Percentiles rank a stretch among this genome's conserved stretches.
Evolutionary conservation across 2,113 vertebrate genomes (phyloP).

Genomic region (Alexandromys fortis): DNA sequence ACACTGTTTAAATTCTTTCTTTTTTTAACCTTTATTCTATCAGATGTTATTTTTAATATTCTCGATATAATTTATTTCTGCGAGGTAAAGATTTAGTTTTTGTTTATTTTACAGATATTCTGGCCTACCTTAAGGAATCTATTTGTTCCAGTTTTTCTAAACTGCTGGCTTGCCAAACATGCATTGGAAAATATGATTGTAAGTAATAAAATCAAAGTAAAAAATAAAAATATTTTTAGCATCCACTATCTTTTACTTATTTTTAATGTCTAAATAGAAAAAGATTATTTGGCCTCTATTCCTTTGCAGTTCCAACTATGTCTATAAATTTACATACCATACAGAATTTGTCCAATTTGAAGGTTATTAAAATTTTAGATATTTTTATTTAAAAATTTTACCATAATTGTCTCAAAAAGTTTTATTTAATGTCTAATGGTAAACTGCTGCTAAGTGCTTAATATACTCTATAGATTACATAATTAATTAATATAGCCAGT

Average conservation of each 20-base stretch:
- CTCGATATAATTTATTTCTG: conserved; percentile 9
- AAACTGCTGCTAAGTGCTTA: not conserved
- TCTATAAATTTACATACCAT: not conserved
- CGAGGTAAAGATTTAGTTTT: conserved; percentile 56
- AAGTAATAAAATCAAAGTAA: conserved; percentile 81
- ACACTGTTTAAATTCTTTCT: not conserved
- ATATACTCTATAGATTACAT: not conserved
- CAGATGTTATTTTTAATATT: not conserved
- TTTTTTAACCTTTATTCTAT: not conserved
- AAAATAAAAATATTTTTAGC: not conserved
- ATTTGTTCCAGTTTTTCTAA: conserved; percentile 92
- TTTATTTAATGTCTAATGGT: not conserved
- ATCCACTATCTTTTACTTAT: not conserved
- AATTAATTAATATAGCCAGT: not conserved
- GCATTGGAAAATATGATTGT: conserved; percentile 93
- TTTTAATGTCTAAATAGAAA: not conserved
- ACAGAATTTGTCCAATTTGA: not conserved
- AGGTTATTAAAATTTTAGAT: not conserved
- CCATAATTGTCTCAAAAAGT: not conserved
- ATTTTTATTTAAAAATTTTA: not conserved
- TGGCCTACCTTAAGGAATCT: conserved; percentile 89
- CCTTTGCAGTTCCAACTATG: not conserved
- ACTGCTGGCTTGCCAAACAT: conserved; percentile 93
- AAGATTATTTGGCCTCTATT: not conserved
- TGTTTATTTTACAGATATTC: conserved; percentile 88